Evolutionary conservation across 2,113 vertebrate species (phyloP).

Genomic region (Callaeas wilsoni): DNA sequence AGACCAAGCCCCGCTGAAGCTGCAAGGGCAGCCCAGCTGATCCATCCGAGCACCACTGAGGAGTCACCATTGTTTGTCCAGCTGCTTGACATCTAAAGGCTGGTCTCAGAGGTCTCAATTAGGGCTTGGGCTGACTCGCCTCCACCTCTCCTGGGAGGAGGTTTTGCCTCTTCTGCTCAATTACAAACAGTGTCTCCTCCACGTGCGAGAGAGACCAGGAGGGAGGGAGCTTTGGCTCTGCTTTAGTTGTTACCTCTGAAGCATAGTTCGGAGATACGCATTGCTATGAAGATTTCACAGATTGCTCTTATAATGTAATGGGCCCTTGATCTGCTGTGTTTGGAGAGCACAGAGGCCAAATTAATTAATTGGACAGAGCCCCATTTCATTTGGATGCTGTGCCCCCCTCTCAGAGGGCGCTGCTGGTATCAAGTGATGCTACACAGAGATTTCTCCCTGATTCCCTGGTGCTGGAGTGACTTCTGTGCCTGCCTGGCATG

Average conservation of each 20-base stretch:
- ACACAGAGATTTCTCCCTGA: not conserved
- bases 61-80: not conserved
- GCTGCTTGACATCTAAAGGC: not conserved
- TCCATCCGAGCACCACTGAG: not conserved
- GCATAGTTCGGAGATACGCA: not conserved
- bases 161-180: constrained; percentile 12
- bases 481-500: not conserved
- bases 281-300: not conserved
- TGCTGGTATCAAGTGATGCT: not conserved
- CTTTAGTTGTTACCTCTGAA: not conserved
- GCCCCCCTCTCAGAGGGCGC: not conserved
- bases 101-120: constrained; percentile 58
- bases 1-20: not conserved
- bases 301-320: not conserved
- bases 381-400: fast-evolving
- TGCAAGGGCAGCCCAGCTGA: not conserved
- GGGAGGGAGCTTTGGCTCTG: not conserved
- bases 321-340: not conserved
- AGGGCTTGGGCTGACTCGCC: not conserved
- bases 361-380: not conserved
- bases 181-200: not conserved
- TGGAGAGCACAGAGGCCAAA: not conserved
- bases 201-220: not conserved
- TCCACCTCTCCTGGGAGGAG: constrained; percentile 3
- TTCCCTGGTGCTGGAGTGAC: not conserved